Conservation (phyloP, 2,888 invertebrate genomes). For the Eupithecia subfuscata region DNA sequence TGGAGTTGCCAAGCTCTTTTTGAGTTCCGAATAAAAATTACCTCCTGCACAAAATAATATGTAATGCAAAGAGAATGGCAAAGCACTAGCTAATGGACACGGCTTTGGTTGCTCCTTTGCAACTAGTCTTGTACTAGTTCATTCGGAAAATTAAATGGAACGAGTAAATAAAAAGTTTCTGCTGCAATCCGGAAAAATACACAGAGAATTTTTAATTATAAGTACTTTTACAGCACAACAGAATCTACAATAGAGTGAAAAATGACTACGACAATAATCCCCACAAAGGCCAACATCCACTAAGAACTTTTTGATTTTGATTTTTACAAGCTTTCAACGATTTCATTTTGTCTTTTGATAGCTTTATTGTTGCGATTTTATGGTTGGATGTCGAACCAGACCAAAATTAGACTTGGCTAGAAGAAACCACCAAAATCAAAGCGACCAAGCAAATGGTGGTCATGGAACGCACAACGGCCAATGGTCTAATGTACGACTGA, state of each 20-base stretch:
- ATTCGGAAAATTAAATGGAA: constrained; percentile 28
- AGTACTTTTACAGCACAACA: background rate
- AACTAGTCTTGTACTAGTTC: constrained; percentile 16
- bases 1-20: constrained; percentile 19
- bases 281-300: background rate
- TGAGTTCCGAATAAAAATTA: constrained; percentile 36
- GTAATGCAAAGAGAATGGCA: constrained; percentile 33
- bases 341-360: too few species aligned
- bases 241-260: background rate
- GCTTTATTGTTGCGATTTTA: too few species aligned
- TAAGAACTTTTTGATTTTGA: background rate
- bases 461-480: too few species aligned
- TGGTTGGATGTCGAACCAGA: too few species aligned
- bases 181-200: constrained; percentile 14
- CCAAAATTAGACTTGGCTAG: too few species aligned
- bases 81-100: constrained; percentile 31
- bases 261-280: background rate
- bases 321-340: too few species aligned
- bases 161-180: constrained; percentile 17
- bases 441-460: too few species aligned
- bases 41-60: constrained; percentile 29
- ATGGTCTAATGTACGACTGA: too few species aligned
- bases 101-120: constrained; percentile 25
- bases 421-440: too few species aligned
- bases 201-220: constrained; percentile 9